A percentile compares a stretch with the other conserved stretches of the same genome.
phyloP scores from a whole-genome alignment of 2,113 vertebrate species.

The Tricholaema leucomelas region DNA sequence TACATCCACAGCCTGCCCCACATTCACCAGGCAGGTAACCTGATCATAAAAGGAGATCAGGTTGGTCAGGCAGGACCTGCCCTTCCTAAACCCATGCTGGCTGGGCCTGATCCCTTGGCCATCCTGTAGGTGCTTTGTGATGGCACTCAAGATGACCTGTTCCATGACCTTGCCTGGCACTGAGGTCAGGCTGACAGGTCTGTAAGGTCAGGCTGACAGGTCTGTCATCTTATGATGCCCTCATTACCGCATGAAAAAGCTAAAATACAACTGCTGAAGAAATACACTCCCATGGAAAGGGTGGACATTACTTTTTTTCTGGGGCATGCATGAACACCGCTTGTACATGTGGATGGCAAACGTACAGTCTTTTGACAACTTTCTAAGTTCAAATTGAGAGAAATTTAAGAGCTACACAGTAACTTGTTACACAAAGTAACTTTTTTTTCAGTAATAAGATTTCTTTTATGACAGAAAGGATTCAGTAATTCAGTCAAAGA shows the following conservation, averaged over 20 bases:
- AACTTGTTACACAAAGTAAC: background rate
- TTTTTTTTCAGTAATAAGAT: background rate
- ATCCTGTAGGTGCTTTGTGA: no score
- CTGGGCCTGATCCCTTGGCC: no score
- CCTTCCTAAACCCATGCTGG: no score
- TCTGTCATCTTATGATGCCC: background rate
- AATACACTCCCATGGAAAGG: background rate
- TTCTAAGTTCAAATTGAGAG: background rate
- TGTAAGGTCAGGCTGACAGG: no score
- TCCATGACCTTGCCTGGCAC: no score
- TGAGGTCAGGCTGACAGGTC: no score
- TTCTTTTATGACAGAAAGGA: background rate
- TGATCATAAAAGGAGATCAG: no score
- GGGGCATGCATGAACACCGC: background rate
- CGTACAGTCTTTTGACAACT: background rate
- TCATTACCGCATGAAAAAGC: background rate
- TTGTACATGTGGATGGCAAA: background rate
- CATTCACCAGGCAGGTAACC: no score
- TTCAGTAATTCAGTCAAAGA: background rate
- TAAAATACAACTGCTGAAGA: background rate
- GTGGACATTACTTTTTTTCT: background rate
- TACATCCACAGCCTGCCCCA: no score
- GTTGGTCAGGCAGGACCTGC: no score
- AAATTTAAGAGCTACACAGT: background rate
- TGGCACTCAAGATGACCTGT: no score